Conservation (phyloP, 2,113 vertebrate genomes). For the Trematocara marginatum region DNA sequence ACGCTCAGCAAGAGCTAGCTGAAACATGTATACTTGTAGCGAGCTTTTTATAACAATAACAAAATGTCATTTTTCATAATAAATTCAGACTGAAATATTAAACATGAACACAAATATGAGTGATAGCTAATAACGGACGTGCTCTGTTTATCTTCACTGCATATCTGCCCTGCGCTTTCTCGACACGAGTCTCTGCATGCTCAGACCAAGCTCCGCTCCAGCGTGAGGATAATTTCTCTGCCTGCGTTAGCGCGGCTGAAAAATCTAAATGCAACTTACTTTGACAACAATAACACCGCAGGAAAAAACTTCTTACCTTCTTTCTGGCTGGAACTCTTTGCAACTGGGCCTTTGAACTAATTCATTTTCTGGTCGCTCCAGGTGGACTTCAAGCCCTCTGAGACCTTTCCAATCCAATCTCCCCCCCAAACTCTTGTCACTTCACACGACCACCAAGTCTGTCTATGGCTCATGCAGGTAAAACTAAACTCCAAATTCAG, state of each 20-base stretch:
- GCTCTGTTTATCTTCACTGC: slow-evolving; percentile 45
- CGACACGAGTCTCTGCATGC: slow-evolving; percentile 64
- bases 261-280: background rate
- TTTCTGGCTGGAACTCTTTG: slow-evolving; percentile 26
- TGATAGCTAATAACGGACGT: background rate
- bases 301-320: slow-evolving; percentile 55
- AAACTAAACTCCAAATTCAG: slow-evolving; percentile 15
- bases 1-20: background rate
- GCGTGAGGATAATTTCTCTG: background rate
- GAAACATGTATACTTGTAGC: background rate
- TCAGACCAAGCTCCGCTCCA: slow-evolving; percentile 6
- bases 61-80: background rate
- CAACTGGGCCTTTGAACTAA: slow-evolving; percentile 43
- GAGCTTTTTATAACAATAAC: background rate
- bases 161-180: slow-evolving; percentile 39
- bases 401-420: background rate
- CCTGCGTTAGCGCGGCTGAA: background rate
- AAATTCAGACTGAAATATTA: background rate
- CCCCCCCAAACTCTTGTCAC: background rate
- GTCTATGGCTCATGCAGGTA: background rate
- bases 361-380: slow-evolving; percentile 60
- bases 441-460: background rate
- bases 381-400: slow-evolving; percentile 41
- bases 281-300: background rate
- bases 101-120: background rate